phyloP scores from a whole-genome alignment of 2,113 vertebrate species.

The Xiphophorus maculatus region DNA sequence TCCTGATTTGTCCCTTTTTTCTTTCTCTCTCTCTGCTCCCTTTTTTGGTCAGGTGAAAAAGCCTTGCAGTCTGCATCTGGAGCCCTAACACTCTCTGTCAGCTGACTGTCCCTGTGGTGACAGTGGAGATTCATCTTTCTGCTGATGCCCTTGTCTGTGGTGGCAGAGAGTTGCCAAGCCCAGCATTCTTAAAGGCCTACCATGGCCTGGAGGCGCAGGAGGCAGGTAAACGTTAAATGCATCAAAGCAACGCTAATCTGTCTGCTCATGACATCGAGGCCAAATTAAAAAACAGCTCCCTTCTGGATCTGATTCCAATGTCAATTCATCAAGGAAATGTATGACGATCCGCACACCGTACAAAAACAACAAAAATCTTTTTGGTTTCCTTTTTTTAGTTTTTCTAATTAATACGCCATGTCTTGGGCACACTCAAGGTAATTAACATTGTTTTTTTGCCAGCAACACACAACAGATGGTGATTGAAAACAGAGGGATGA shows the following conservation, averaged over 20 bases:
- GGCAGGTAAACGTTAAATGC: slow-evolving; percentile 33
- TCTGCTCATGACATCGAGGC: slow-evolving; percentile 39
- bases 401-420: slow-evolving; percentile 80
- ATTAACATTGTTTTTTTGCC: slow-evolving; percentile 80
- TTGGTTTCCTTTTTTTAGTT: slow-evolving; percentile 62
- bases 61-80: slow-evolving; percentile 41
- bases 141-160: slow-evolving; percentile 61
- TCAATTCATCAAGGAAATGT: slow-evolving; percentile 53
- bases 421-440: slow-evolving; percentile 81
- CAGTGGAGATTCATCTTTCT: slow-evolving; percentile 67
- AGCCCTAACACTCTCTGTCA: slow-evolving; percentile 70
- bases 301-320: slow-evolving; percentile 11
- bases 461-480: slow-evolving; percentile 82
- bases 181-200: slow-evolving; percentile 65
- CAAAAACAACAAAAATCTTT: slow-evolving; percentile 59
- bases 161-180: slow-evolving; percentile 52
- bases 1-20: slow-evolving; percentile 27
- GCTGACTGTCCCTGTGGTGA: slow-evolving; percentile 67
- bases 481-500: slow-evolving; percentile 83
- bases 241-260: slow-evolving; percentile 23
- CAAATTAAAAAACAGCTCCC: slow-evolving; percentile 45
- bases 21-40: background rate
- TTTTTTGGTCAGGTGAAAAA: slow-evolving; percentile 56
- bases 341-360: slow-evolving; percentile 25
- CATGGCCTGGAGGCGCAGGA: slow-evolving; percentile 51